These are phyloP conservation scores for Crocallis elinguaria DNA, from an alignment of 2,888 invertebrate genomes.

Conservation along the genomic window DNA sequence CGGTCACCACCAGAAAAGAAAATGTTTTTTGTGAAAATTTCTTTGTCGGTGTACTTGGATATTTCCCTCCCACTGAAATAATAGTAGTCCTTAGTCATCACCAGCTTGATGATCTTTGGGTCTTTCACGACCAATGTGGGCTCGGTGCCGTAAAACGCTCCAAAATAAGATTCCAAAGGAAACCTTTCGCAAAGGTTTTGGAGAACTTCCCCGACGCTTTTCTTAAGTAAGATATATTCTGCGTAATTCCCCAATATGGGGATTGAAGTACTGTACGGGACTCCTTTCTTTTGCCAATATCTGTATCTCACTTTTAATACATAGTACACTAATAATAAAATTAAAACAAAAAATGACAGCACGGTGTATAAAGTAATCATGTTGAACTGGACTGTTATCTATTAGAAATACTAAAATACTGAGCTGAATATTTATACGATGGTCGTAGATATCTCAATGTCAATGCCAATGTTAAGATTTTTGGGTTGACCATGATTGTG, in stretches of 20 bases:
- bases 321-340: constrained; percentile 36
- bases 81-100: constrained; percentile 64
- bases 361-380: neutral
- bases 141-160: constrained; percentile 63
- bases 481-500: too few relatives aligned
- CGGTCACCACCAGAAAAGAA: constrained; percentile 60
- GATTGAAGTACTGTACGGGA: constrained; percentile 48
- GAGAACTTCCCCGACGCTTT: constrained; percentile 40
- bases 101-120: constrained; percentile 57
- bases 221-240: constrained; percentile 50
- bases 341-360: neutral
- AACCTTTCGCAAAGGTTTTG: constrained; percentile 55
- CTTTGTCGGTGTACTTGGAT: constrained; percentile 50
- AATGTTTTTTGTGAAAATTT: constrained; percentile 51
- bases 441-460: too few relatives aligned
- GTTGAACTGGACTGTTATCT: neutral
- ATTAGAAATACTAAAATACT: neutral
- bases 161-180: constrained; percentile 57
- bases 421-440: too few relatives aligned
- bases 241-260: constrained; percentile 63
- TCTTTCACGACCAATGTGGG: constrained; percentile 64
- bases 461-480: too few relatives aligned
- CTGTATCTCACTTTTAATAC: constrained; percentile 45
- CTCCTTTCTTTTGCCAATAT: constrained; percentile 60
- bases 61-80: constrained; percentile 64